Evolutionary conservation across 2,888 invertebrate species (phyloP), one percentile per base, ranked within the genome.

Genomic region (Tinea pellionella): DNA sequence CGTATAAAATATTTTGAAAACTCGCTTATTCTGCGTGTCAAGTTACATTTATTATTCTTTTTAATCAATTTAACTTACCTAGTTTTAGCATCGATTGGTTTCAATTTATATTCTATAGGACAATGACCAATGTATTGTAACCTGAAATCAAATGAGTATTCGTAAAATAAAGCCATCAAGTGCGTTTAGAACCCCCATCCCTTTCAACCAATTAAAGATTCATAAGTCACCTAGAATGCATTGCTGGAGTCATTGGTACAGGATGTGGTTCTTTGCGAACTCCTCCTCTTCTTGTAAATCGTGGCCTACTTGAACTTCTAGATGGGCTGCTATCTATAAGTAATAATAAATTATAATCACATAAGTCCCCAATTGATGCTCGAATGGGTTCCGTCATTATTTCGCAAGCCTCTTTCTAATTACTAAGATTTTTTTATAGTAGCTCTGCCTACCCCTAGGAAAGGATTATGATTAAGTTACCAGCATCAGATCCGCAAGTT

Each of bases 241-340:
- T 81, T 3, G 84, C 78, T 6, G 86, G 86, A 1, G 63, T 67
- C 85, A 86, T 85, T 1, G 85, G 86, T 9, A 86, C 74, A 64
- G 78, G 78, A 2, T 77, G 76, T 15, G 74, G 80, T 59, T 68
- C 74, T 67, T 15, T 47, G 2, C 47, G 16, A 24, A 24, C 24
- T 6, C 24, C 6, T 6, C 77, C 77, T 3, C 69, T 72, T 2
- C 75, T 78, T 37, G n/a, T n/a, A 37, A 37, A 37, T 37, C 9
- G 3, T 37, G 37, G 37, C 11, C n/a, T 37, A 37, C 11, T 37
- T 37, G 37, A 2, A 12, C n/a, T 6, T 37, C 37, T n/a, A 2
- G 37, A 37, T 37, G 9, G 37, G 2, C 37, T 9, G 37, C 62
- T 61, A 32, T 13, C 73, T 75, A 62, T 42, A 51, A 51, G 2